A percentile compares a stretch with the other conserved stretches of the same genome.
Conservation (phyloP, 2,888 invertebrate species). For the Amphipoea lucens region DNA sequence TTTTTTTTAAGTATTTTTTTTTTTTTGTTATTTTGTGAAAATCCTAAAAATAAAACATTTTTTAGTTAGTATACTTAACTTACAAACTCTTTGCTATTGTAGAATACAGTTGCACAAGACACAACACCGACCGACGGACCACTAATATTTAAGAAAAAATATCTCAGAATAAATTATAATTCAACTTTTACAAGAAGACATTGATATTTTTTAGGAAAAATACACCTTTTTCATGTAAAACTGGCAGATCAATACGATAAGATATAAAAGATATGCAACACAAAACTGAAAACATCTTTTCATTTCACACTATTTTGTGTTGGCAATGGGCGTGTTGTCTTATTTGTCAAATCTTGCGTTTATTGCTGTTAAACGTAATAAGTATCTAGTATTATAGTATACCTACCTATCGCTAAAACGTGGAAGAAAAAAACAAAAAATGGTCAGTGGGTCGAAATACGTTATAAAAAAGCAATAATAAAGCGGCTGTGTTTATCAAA, state of each 20-base stretch:
- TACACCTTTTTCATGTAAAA: not conserved
- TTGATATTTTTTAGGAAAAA: not conserved
- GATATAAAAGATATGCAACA: not conserved
- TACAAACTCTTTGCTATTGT: not conserved
- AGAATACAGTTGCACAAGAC: not conserved
- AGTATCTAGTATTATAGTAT: no score
- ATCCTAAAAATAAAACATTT: not conserved
- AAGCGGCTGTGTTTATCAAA: no score
- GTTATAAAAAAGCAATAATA: not conserved
- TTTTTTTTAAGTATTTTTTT: no score
- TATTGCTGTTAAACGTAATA: not conserved
- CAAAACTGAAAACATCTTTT: not conserved
- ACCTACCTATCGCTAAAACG: not conserved
- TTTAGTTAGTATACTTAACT: not conserved
- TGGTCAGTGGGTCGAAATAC: no score
- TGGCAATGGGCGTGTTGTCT: not conserved
- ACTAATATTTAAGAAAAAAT: not conserved
- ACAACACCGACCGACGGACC: not conserved
- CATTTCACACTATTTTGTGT: constrained; percentile 14
- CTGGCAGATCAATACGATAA: not conserved
- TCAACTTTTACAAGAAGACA: no score
- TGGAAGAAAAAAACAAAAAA: not conserved
- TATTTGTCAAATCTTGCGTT: not conserved
- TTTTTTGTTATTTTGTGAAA: no score
- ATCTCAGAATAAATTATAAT: not conserved